Conservation (phyloP, 2,113 vertebrate species). For the Solea senegalensis region DNA sequence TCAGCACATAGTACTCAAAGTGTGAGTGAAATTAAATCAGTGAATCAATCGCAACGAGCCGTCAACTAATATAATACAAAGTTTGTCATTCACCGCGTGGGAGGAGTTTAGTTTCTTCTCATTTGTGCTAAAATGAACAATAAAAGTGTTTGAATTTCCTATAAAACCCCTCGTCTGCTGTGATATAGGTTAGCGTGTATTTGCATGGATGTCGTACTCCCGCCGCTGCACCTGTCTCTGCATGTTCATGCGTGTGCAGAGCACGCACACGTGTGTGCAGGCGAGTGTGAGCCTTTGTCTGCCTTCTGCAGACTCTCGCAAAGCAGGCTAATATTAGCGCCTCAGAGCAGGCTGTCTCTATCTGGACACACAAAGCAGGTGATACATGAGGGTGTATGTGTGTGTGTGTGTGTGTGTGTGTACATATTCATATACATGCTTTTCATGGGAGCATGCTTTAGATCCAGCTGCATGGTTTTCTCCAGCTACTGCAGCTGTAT, state of each 20-base stretch:
- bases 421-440: neutral
- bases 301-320: constrained; percentile 50
- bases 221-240: constrained; percentile 3
- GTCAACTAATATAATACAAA: constrained; percentile 17
- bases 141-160: neutral
- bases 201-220: neutral
- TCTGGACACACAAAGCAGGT: constrained; percentile 75
- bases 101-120: neutral
- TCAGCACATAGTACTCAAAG: constrained; percentile 37
- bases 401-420: neutral
- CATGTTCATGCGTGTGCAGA: neutral
- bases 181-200: neutral
- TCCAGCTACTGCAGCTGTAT: constrained; percentile 54
- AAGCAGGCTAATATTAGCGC: constrained; percentile 79
- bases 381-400: constrained; percentile 61
- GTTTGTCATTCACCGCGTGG: neutral
- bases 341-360: constrained; percentile 66
- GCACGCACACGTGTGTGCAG: neutral
- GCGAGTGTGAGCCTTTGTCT: constrained; percentile 51
- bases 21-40: constrained; percentile 15
- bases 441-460: constrained; percentile 26
- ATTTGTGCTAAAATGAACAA: neutral
- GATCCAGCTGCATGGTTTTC: constrained; percentile 75
- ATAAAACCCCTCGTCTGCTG: neutral
- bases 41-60: constrained; percentile 27